Evolutionary conservation across 1,140 invertebrate species (phyloP).

Genomic region (Drosophila ohnishii): DNA sequence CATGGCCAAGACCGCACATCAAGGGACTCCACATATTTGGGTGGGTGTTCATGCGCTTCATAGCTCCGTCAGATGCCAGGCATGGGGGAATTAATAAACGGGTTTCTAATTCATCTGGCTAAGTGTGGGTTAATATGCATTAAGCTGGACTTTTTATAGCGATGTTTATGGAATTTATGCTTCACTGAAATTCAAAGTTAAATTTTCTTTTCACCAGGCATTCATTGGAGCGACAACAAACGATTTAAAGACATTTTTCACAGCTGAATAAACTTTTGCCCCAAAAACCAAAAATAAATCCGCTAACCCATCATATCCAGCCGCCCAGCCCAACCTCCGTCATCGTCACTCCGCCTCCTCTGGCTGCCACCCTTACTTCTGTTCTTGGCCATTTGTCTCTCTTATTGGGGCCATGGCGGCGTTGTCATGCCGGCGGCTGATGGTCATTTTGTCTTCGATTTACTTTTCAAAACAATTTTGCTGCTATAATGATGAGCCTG

Average conservation of each 20-base stretch:
- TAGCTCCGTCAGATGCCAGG: not conserved
- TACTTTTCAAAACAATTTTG: constrained; percentile 74
- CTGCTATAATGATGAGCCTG: constrained; percentile 59
- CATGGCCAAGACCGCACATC: not conserved
- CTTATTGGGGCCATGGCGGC: constrained; percentile 54
- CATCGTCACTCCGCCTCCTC: not conserved
- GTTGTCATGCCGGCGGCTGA: constrained; percentile 56
- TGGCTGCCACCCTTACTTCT: not conserved
- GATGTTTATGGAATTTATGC: constrained; percentile 48
- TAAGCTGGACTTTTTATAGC: constrained; percentile 15
- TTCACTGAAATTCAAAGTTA: constrained; percentile 58
- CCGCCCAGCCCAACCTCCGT: not conserved
- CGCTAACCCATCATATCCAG: constrained; percentile 44
- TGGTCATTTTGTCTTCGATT: constrained; percentile 72
- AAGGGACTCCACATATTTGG: not conserved
- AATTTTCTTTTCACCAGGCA: constrained; percentile 36
- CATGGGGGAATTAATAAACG: constrained; percentile 4
- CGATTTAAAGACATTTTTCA: constrained; percentile 65
- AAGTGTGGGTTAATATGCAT: constrained; percentile 29
- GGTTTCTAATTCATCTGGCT: not conserved
- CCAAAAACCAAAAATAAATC: constrained; percentile 75
- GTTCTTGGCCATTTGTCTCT: constrained; percentile 53
- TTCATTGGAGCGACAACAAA: constrained; percentile 45
- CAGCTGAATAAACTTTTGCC: constrained; percentile 63
- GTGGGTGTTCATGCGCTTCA: not conserved